Conservation (phyloP, 2,797 vertebrate species). For the Clamator glandarius region DNA sequence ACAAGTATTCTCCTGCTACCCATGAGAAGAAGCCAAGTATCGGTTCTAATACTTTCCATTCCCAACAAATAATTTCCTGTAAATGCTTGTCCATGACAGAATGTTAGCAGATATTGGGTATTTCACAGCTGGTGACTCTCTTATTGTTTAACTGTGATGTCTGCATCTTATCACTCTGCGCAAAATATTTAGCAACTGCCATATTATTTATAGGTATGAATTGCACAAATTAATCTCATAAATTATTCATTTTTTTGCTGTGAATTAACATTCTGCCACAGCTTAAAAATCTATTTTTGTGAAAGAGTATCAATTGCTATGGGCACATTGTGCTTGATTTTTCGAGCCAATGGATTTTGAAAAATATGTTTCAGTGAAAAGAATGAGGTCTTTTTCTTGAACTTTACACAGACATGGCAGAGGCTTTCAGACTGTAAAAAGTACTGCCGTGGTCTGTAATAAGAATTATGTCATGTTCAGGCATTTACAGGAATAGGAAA, state of each 20-base stretch:
- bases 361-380: conserved; percentile 3
- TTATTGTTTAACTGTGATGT: conserved; percentile 63
- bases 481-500: conserved; percentile 71
- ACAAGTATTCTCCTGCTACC: conserved; percentile 52
- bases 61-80: conserved; percentile 59
- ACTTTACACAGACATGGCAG: background rate
- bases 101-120: conserved; percentile 48
- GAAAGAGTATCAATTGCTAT: conserved; percentile 21
- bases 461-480: conserved; percentile 57
- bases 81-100: conserved; percentile 43
- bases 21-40: conserved; percentile 24
- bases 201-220: conserved; percentile 79
- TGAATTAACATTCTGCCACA: conserved; percentile 61
- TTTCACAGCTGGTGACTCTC: conserved; percentile 53
- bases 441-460: background rate
- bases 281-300: conserved; percentile 63
- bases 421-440: conserved; percentile 31
- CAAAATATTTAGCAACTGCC: conserved; percentile 78
- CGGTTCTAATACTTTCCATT: conserved; percentile 51
- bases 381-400: background rate
- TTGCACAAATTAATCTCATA: conserved; percentile 76
- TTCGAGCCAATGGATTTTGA: conserved; percentile 32
- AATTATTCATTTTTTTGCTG: conserved; percentile 70
- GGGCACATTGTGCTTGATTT: background rate
- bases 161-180: conserved; percentile 63